Evolutionary conservation across 2,797 vertebrate species (phyloP), one percentile per base, ranked within the genome.

Genomic region (Phoebastria nigripes): DNA sequence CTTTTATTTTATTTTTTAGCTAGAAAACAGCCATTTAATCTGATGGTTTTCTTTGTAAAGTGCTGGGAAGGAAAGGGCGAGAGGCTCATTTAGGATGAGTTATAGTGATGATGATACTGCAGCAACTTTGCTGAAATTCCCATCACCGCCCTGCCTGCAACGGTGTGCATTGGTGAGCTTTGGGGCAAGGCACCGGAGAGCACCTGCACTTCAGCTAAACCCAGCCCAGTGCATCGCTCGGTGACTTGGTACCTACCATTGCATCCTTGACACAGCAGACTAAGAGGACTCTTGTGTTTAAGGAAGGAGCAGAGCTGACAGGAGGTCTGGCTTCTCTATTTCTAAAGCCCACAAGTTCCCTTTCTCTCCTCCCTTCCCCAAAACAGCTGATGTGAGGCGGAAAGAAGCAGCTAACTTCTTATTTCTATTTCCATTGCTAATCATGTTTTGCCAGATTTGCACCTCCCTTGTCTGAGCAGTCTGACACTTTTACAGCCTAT

Each of bases 151-250:
- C 51, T 2, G 1, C 37, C 46, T 12, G 52, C 39, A 16, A 3
- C 12, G 0, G 0, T 15, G 28, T 18, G 3, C 10, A 2, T 2
- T 0, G 8, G 19, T 5, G 65, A 29, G 54, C 58, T 17, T 3
- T 37, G 35, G 35, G 65, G 35, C 46, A 8, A 12, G 33, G 59
- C 7, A 5, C 17, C 0, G 1, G 44, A 3, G 9, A 62, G 41
- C 15, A 4, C 7, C 22, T 24, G 69, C 15, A 8, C 35, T 10
- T 16, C 15, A 8, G 41, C 5, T 58, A 3, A 18, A 2, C 2
- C 24, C 29, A 11, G 52, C 7, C 65, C 47, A 25, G 22, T 11
- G 63, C 21, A 1, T 19, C 6, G 12, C 46, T 5, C 3, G 4
- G 25, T 9, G 11, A 19, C 29, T 31, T 8, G 21, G 18, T 17